Evolutionary conservation across 1,140 invertebrate genomes (phyloP).

Genomic region (Triops cancriformis): DNA sequence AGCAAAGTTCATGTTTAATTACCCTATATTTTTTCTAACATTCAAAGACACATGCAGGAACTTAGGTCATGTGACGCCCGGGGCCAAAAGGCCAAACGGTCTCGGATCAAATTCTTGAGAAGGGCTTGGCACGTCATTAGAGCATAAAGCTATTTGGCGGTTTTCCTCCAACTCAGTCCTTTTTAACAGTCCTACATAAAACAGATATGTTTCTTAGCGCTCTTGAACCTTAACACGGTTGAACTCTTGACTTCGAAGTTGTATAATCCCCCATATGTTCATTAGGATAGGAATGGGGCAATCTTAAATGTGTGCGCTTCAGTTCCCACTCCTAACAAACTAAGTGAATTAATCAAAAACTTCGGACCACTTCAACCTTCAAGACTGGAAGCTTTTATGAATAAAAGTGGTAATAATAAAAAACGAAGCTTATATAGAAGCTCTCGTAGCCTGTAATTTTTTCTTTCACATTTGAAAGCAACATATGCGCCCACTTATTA

Average conservation of each 20-base stretch:
- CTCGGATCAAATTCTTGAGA: background rate
- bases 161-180: background rate
- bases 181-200: background rate
- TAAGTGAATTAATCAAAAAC: too few species aligned
- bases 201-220: background rate
- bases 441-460: too few species aligned
- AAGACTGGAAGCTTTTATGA: too few species aligned
- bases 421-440: too few species aligned
- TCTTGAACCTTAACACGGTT: background rate
- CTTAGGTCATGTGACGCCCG: background rate
- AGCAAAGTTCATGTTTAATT: background rate
- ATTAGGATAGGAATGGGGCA: background rate
- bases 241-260: background rate
- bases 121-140: background rate
- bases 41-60: background rate
- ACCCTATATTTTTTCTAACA: background rate
- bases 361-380: too few species aligned
- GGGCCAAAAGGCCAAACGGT: conserved; percentile 5
- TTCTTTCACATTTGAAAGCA: too few species aligned
- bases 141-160: background rate
- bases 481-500: too few species aligned
- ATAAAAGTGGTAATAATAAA: too few species aligned
- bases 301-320: background rate
- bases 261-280: background rate
- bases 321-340: background rate